These are phyloP conservation scores for Enteromius mattozi DNA, from an alignment of 2,797 vertebrate species.

Conservation along the genomic window DNA sequence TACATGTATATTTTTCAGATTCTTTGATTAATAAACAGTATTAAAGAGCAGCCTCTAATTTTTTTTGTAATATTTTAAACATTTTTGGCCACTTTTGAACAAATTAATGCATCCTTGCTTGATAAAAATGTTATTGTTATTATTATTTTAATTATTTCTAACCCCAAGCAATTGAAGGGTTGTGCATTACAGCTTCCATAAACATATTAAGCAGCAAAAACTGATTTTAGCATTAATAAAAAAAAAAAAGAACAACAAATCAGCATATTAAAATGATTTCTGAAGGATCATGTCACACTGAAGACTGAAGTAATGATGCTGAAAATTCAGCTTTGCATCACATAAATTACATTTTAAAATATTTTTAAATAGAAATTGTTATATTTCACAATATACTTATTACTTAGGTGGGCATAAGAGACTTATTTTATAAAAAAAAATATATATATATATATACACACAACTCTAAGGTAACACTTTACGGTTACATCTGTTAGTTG, in stretches of 20 bases:
- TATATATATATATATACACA: no score
- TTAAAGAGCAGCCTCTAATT: not conserved
- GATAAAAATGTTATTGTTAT: not conserved
- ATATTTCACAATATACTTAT: no score
- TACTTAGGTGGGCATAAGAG: no score
- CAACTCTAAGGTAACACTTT: no score
- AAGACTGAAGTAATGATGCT: no score
- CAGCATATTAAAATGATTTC: not conserved
- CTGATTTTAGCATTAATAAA: not conserved
- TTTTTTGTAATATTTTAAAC: not conserved
- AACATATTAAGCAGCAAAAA: not conserved
- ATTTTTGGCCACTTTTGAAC: not conserved
- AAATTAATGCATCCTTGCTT: not conserved
- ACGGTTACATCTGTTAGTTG: no score
- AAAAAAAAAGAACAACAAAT: not conserved
- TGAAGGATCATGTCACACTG: no score
- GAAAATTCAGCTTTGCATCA: no score
- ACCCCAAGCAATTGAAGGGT: not conserved
- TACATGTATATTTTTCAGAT: not conserved
- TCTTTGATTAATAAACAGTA: not conserved
- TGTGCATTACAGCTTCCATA: not conserved
- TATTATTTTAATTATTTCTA: not conserved
- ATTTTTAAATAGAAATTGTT: no score
- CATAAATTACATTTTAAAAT: no score
- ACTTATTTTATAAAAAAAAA: no score